These are phyloP conservation scores for Eubucco bourcierii DNA, from an alignment of 2,113 vertebrate species.

Conservation along the genomic window DNA sequence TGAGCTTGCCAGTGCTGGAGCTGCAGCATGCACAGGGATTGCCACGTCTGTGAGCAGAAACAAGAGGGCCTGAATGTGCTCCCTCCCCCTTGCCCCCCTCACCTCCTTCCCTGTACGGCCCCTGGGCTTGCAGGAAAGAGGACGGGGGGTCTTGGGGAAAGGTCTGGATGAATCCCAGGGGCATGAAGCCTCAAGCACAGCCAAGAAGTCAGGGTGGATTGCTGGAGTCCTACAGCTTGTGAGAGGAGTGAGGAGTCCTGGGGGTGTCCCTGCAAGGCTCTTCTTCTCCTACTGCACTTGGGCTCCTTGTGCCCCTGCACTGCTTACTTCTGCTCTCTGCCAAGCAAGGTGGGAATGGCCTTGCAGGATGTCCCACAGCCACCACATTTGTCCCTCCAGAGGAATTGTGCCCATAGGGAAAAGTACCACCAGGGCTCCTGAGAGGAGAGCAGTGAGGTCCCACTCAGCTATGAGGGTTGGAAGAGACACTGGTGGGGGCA, in stretches of 20 bases:
- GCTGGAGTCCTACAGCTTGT: not conserved
- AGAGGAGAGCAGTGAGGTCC: not conserved
- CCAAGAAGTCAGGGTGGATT: not conserved
- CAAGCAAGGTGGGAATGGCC: fast-evolving
- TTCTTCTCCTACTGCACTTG: not conserved
- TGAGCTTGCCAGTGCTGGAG: conserved; percentile 42
- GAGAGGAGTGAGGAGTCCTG: not conserved
- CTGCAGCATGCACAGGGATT: not conserved
- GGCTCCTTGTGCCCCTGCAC: not conserved
- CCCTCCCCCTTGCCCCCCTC: not conserved
- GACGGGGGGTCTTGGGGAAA: not conserved
- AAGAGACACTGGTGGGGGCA: fast-evolving
- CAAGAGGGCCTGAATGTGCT: not conserved
- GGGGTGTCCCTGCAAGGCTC: not conserved
- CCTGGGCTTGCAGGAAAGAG: not conserved
- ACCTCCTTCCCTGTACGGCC: not conserved
- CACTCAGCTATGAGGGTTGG: not conserved
- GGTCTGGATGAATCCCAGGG: not conserved
- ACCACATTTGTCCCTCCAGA: not conserved
- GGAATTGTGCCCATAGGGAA: not conserved
- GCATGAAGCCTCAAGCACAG: not conserved
- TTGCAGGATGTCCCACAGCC: not conserved
- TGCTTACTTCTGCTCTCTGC: not conserved
- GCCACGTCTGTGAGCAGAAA: conserved; percentile 46
- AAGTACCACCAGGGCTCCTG: not conserved